Evolutionary conservation across 2,888 invertebrate genomes (phyloP), one percentile per base, ranked within the genome.

Genomic region (Meta bourneti): DNA sequence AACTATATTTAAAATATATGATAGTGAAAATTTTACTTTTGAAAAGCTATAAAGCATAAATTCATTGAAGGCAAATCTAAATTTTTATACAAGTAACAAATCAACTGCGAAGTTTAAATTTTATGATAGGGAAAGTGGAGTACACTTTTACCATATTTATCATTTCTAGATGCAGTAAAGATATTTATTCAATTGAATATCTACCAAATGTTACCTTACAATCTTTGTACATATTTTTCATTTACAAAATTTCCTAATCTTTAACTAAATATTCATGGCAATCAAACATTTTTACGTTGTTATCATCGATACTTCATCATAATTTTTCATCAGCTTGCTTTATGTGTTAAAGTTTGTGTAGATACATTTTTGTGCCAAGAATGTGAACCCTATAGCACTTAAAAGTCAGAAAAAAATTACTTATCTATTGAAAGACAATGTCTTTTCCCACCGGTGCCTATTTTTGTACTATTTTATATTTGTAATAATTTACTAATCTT

Each of bases 281-380:
- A 52, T 51, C 75, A 34, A 75, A 51, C 78, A 16, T 51, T 51
- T 78, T 78, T 13, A 5, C 16, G 7, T 52, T n/a, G 16, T 2
- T 78, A 52, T 49, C 78, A 78, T 75, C 7, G 34, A 49, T 34
- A 75, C 48, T 75, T 75, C 75, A 75, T 78, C 19, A 11, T n/a
- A 51, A 78, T 19, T n/a, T 51, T 78, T n/a, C 19, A 52, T 52
- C 52, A 52, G 52, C 7, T 78, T 52, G n/a, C 16, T 78, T 48
- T 49, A 52, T 52, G 19, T 48, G 78, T 19, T 52, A 78, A 78
- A 52, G 52, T 78, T 78, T 51, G 9, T 78, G 78, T 78, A n/a
- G 78, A 78, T 78, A 78, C 52, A 48, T 78, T 78, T 78, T 52
- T 78, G 78, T 78, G 78, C 78, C 78, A 78, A 78, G 52, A 78